Evolutionary conservation across 2,797 vertebrate genomes (phyloP).

Genomic region (Etheostoma perlongum): DNA sequence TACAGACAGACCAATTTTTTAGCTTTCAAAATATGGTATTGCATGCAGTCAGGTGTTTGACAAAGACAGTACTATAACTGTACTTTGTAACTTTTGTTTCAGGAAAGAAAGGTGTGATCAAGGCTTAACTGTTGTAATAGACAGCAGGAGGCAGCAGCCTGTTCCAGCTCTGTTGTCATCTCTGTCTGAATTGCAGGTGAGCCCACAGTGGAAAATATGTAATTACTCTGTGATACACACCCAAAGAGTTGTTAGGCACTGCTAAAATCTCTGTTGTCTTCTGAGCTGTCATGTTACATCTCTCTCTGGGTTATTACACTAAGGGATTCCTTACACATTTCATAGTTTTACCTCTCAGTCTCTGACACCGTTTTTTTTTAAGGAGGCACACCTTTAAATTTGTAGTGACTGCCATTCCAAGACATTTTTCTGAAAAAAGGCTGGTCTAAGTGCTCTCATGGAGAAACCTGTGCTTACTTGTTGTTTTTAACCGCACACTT

Average conservation of each 20-base stretch:
- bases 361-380: constrained; percentile 36
- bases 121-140: constrained; percentile 87
- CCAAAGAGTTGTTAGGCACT: constrained; percentile 38
- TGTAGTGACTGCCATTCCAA: constrained; percentile 42
- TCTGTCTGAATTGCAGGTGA: constrained; percentile 89
- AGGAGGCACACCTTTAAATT: constrained; percentile 62
- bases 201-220: constrained; percentile 68
- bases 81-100: constrained; percentile 50
- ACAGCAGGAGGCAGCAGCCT: constrained; percentile 84
- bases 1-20: background rate
- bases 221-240: constrained; percentile 66
- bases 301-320: constrained; percentile 24
- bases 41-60: constrained; percentile 8
- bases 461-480: constrained; percentile 79
- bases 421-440: constrained; percentile 67
- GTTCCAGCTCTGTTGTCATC: constrained; percentile 83
- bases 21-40: background rate
- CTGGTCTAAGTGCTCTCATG: constrained; percentile 64
- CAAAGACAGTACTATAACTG: constrained; percentile 30
- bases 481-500: constrained; percentile 74
- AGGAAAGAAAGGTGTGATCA: constrained; percentile 87
- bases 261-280: constrained; percentile 37
- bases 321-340: constrained; percentile 45
- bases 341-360: constrained; percentile 33
- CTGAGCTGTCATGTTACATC: constrained; percentile 26